Evolutionary conservation across 2,888 invertebrate species (phyloP).

Genomic region (Aphidius colemani): DNA sequence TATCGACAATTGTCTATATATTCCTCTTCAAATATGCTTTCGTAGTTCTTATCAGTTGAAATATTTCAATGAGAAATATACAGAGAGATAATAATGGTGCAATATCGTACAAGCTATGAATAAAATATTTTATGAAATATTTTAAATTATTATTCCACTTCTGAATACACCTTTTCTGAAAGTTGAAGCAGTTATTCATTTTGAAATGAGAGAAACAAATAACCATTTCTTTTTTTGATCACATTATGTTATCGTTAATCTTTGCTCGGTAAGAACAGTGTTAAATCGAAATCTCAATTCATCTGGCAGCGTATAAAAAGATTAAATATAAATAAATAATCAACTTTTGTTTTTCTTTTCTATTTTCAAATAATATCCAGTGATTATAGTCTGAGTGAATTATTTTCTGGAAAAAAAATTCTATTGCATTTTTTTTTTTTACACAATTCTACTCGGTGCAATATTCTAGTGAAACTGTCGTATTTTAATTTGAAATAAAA

Average conservation of each 20-base stretch:
- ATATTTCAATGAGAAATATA: constrained; percentile 10
- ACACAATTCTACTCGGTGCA: constrained; percentile 17
- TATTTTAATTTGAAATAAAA: constrained; percentile 19
- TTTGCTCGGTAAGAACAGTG: too few relatives aligned
- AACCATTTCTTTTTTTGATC: too few relatives aligned
- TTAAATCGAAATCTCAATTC: too few relatives aligned
- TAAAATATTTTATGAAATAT: constrained; percentile 9
- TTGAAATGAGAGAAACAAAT: too few relatives aligned
- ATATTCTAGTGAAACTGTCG: not conserved
- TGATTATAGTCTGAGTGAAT: constrained; percentile 18
- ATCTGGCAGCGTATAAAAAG: too few relatives aligned
- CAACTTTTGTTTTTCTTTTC: too few relatives aligned
- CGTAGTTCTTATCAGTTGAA: not conserved
- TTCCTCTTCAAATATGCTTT: not conserved
- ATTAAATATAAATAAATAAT: too few relatives aligned
- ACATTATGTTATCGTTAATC: too few relatives aligned
- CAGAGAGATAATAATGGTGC: constrained; percentile 14
- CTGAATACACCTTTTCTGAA: constrained; percentile 10
- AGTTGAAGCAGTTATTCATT: too few relatives aligned
- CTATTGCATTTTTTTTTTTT: constrained; percentile 30
- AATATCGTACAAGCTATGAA: not conserved
- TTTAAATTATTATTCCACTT: constrained; percentile 22
- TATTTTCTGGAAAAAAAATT: constrained; percentile 28
- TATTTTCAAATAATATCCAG: constrained; percentile 11
- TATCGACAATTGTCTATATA: constrained; percentile 25